phyloP scores from a whole-genome alignment of 2,113 vertebrate genomes.

The Hiodon tergisus region DNA sequence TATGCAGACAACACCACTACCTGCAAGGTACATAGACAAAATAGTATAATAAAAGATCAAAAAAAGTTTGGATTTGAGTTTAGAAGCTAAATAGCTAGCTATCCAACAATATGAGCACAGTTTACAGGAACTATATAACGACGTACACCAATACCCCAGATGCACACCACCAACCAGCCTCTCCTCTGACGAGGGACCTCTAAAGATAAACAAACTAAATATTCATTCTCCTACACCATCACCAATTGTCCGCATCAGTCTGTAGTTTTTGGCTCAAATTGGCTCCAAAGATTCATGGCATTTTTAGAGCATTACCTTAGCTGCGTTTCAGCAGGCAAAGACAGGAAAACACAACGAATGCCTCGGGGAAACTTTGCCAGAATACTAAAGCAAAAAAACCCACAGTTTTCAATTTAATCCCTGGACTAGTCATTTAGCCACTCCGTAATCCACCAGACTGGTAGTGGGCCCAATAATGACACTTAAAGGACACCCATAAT shows the following conservation, averaged over 20 bases:
- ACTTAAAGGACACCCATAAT: conserved; percentile 61
- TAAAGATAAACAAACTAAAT: background rate
- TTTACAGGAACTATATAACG: no score
- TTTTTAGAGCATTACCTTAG: background rate
- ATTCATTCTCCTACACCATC: background rate
- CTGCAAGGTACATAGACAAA: no score
- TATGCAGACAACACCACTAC: no score
- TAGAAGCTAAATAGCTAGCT: no score
- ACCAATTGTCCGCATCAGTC: background rate
- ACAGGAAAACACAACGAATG: background rate
- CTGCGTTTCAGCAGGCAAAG: background rate
- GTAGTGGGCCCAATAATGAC: conserved; percentile 56
- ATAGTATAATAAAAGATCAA: no score
- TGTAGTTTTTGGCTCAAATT: background rate
- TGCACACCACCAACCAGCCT: no score
- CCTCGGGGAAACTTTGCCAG: background rate
- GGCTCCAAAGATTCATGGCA: background rate
- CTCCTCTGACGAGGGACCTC: background rate
- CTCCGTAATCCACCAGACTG: conserved; percentile 49
- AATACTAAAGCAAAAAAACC: conserved; percentile 49
- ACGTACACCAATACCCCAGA: no score
- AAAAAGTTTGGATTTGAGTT: no score
- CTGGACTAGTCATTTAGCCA: conserved; percentile 52
- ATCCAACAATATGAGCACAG: no score
- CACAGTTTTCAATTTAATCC: conserved; percentile 58